Evolutionary conservation across 30 jellyfish, hydroid and myxozoan genomes (phyloP).

Genomic region (Aurelia coerulea): DNA sequence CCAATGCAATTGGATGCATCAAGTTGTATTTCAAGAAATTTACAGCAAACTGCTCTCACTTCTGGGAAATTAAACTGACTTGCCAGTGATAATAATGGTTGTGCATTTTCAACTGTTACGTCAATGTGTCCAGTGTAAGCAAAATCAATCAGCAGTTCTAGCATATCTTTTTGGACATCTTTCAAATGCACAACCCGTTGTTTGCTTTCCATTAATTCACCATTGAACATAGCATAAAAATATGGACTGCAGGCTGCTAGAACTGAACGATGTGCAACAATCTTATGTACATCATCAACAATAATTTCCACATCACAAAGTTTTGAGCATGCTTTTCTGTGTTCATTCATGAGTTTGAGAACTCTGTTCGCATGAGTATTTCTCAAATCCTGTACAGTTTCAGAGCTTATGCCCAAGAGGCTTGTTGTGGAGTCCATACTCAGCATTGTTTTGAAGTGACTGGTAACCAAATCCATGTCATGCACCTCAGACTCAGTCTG

Average conservation of each 20-base stretch:
- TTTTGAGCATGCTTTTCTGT: conserved; percentile 79
- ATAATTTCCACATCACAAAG: conserved; percentile 92
- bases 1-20: conserved; percentile 90
- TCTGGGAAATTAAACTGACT: conserved; percentile 83
- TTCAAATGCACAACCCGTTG: conserved; percentile 76
- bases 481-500: too few species aligned
- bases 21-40: conserved; percentile 85
- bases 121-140: conserved; percentile 88
- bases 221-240: conserved; percentile 94
- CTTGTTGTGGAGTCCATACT: conserved; percentile 82
- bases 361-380: conserved; percentile 77
- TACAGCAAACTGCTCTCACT: conserved; percentile 90
- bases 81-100: conserved; percentile 71
- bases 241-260: conserved; percentile 99
- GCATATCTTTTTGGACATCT: conserved; percentile 73
- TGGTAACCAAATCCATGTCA: too few species aligned
- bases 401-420: conserved; percentile 47
- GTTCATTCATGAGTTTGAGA: conserved; percentile 73
- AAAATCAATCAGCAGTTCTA: conserved; percentile 80
- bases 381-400: conserved; percentile 36
- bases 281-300: conserved; percentile 47
- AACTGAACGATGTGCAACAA: conserved; percentile 96
- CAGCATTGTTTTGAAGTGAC: conserved; percentile 40
- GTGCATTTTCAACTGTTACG: conserved; percentile 85
- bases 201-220: conserved; percentile 89